Conservation (phyloP, 2,797 vertebrate species). For the Lycodopsis pacificus region DNA sequence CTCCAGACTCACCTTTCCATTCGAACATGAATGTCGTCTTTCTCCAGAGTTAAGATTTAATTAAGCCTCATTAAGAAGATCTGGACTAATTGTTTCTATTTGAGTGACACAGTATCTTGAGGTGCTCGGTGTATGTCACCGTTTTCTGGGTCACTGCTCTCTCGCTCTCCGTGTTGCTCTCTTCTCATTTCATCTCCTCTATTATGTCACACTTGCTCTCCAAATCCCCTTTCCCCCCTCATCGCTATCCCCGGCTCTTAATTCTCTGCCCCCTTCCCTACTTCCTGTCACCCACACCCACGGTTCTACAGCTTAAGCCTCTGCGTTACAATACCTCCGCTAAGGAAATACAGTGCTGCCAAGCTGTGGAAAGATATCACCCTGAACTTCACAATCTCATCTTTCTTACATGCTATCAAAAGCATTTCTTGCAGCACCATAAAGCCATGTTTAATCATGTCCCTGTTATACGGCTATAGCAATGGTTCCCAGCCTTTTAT, state of each 20-base stretch:
- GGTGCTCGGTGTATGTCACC: slow-evolving; percentile 72
- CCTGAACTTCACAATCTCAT: slow-evolving; percentile 55
- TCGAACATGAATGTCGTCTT: slow-evolving; percentile 68
- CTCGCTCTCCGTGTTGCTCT: slow-evolving; percentile 65
- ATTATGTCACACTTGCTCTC: slow-evolving; percentile 57
- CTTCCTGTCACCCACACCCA: slow-evolving; percentile 61
- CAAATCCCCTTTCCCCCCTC: slow-evolving; percentile 55
- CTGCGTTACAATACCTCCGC: slow-evolving; percentile 51
- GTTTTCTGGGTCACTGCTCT: slow-evolving; percentile 86
- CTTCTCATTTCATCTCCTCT: slow-evolving; percentile 67
- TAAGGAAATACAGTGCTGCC: slow-evolving; percentile 57
- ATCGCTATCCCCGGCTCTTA: slow-evolving; percentile 57
- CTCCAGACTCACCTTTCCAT: slow-evolving; percentile 69
- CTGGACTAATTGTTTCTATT: slow-evolving; percentile 92
- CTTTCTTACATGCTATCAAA: slow-evolving; percentile 34
- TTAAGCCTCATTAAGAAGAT: slow-evolving; percentile 85
- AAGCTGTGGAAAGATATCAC: slow-evolving; percentile 49
- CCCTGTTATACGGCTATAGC: slow-evolving; percentile 23
- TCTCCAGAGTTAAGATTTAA: slow-evolving; percentile 82
- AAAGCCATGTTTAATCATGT: slow-evolving; percentile 60
- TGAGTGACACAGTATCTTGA: slow-evolving; percentile 81
- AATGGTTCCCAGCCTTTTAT: slow-evolving; percentile 15
- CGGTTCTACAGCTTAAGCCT: slow-evolving; percentile 69
- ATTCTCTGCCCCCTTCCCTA: slow-evolving; percentile 54
- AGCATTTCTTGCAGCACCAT: slow-evolving; percentile 35